Conservation (phyloP, 2,888 invertebrate genomes). For the Adela reaumurella region DNA sequence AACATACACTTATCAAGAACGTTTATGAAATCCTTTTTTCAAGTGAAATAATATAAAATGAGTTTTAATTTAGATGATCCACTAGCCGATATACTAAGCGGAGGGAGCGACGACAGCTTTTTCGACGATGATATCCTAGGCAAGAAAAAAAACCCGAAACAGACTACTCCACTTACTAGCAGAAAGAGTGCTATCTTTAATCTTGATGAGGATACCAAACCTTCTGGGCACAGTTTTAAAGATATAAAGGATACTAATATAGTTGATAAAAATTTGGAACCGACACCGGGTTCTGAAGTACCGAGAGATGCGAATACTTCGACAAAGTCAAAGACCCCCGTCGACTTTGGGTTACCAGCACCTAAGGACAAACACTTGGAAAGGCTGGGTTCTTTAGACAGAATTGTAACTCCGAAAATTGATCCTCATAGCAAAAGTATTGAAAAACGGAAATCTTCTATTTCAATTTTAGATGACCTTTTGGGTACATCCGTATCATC, state of each 20-base stretch:
- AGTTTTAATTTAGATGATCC: constrained; percentile 61
- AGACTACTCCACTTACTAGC: constrained; percentile 23
- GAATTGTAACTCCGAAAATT: constrained; percentile 19
- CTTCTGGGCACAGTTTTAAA: not conserved
- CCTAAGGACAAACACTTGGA: not conserved
- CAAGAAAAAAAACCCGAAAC: constrained; percentile 36
- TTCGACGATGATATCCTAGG: constrained; percentile 60
- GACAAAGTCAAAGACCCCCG: no score
- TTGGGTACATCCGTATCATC: constrained; percentile 45
- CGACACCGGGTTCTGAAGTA: no score
- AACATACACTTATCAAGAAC: no score
- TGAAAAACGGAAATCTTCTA: constrained; percentile 24
- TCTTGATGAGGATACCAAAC: constrained; percentile 21
- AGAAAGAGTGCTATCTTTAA: constrained; percentile 42
- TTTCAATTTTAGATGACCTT: constrained; percentile 50
- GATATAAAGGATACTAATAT: not conserved
- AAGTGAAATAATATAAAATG: constrained; percentile 21
- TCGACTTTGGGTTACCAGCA: not conserved
- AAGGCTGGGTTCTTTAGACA: constrained; percentile 19
- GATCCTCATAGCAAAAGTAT: not conserved
- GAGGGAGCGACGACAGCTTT: constrained; percentile 69
- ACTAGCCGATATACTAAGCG: constrained; percentile 62
- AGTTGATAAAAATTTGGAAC: no score
- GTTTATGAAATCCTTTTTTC: no score
- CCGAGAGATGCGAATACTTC: no score